Base-by-base conservation (phyloP, 2,888 invertebrate species). In the Xestia rhomboidea region DNA sequence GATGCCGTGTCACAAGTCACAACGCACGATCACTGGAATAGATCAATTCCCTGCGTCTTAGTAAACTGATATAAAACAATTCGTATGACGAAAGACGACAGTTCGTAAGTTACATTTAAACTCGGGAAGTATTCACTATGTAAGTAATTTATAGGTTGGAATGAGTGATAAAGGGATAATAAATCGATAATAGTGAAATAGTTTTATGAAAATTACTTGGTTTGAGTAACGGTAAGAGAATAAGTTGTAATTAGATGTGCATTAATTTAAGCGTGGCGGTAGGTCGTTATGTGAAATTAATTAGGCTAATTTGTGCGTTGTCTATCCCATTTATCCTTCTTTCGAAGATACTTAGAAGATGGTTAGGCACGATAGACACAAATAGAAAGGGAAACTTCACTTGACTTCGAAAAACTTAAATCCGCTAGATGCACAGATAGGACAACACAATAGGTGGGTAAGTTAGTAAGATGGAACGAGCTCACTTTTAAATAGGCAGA, bases 401-500 rank as follows among this genome's bases (percentile, higher is more conserved):
- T 38, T 51, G 15, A 38, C 15, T 51, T 38, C 24, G 24, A 51
- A 10, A 11, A n/a, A 68, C n/a, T 24, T 51, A 8, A 51, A 38
- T 5, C 68, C 49, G 51, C 51, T n/a, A 51, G 24, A 51, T n/a
- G 38, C 54, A 41, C 54, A 57, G 21, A 41, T 13, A 21, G 27
- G 38, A 27, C 5, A 41, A 68, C 10, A 21, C 8, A 38, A 15
- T 49, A 18, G n/a, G 51, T 34, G n/a, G 13, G 68, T 68, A 51
- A 68, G 68, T 38, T 38, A 38, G 6, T 38, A 38, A 54, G 38
- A 68, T 68, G 54, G 68, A 68, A 68, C 68, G 51, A 54, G 54
- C 68, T 68, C 68, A 68, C 68, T 68, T n/a, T 51, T 51, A 68
- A 34, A 49, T 68, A 68, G 51, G 68, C 34, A 51, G 51, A 8